Conservation (phyloP, 2,113 vertebrate species). For the Sus scrofa region DNA sequence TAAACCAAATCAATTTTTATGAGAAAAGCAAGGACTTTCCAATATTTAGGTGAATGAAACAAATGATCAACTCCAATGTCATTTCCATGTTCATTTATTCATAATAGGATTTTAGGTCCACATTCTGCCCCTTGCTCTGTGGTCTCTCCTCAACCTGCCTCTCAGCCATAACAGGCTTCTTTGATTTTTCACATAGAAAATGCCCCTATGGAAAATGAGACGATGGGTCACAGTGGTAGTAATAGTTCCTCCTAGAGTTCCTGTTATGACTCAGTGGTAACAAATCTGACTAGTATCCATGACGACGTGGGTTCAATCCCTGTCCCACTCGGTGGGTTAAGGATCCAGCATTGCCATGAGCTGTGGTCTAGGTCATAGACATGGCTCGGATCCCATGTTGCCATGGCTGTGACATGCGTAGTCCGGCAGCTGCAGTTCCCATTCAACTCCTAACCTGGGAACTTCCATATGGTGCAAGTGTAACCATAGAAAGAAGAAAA, state of each 20-base stretch:
- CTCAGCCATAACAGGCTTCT: not conserved
- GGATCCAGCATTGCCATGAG: too few species aligned
- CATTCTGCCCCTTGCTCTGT: not conserved
- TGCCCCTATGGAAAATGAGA: not conserved
- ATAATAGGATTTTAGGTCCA: not conserved
- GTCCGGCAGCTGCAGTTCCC: too few species aligned
- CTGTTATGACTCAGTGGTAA: too few species aligned
- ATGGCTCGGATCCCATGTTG: too few species aligned
- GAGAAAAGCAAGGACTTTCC: not conserved
- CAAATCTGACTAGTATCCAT: too few species aligned
- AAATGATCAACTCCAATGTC: not conserved
- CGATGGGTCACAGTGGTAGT: not conserved
- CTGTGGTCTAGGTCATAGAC: too few species aligned
- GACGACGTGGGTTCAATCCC: too few species aligned
- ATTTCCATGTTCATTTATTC: not conserved
- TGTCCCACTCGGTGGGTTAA: too few species aligned
- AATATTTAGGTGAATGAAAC: not conserved
- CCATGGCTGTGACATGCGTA: too few species aligned
- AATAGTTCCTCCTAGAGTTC: not conserved
- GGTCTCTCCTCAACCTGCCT: not conserved
- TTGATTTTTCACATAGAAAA: not conserved
- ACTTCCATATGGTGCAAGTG: too few species aligned
- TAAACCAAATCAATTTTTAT: slow-evolving; percentile 46
- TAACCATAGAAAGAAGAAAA: too few species aligned
- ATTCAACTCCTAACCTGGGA: too few species aligned